Evolutionary conservation across 1,140 invertebrate species (phyloP), one percentile per base, ranked within the genome.

Genomic region (Drosophila nigrodunni): DNA sequence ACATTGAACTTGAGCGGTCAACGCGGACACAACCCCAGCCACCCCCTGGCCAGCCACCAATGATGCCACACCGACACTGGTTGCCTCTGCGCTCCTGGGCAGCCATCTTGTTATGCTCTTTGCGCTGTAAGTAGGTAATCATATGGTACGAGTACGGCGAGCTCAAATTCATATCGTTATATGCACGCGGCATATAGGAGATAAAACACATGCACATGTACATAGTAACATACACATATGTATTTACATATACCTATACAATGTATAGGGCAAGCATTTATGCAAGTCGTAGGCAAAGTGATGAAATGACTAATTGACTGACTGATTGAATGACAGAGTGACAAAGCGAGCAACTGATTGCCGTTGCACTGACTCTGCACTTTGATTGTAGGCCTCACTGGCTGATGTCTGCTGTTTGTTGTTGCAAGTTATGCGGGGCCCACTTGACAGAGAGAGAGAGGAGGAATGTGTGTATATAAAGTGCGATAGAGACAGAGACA

Each of bases 381-480:
- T 50, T 43, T 73, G 62, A 73, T 73, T 73, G 62, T 55, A 61
- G 57, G 61, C 47, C 39, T 52, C 18, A 15, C 18, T 15, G 11
- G 37, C 13, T 39, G 61, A 64, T 43, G 39, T 25, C 11, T 34
- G 8, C 37, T 52, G 62, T 71, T 25, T 69, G 61, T 37, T 46
- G 70, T 18, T 74, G 39, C 52, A 25, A 72, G 44, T 52, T 43
- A 73, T 73, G 70, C 70, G 62, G 70, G 67, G 52, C 62, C 59
- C 25, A 35, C 21, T 35, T 21, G n/a, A 58, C 15, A 15, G 21
- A 65, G 4, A 49, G 46, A 30, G n/a, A 18, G 57, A 46, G 47
- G 25, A 11, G 13, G 15, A 49, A 15, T 11, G 8, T 35, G 13
- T 7, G 50, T 13, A n/a, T 10, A 18, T 15, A 35, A 50, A 64